A percentile compares a stretch with the other conserved stretches of the same genome.
Evolutionary conservation across 2,113 vertebrate species (phyloP).

Genomic region (Aix galericulata): DNA sequence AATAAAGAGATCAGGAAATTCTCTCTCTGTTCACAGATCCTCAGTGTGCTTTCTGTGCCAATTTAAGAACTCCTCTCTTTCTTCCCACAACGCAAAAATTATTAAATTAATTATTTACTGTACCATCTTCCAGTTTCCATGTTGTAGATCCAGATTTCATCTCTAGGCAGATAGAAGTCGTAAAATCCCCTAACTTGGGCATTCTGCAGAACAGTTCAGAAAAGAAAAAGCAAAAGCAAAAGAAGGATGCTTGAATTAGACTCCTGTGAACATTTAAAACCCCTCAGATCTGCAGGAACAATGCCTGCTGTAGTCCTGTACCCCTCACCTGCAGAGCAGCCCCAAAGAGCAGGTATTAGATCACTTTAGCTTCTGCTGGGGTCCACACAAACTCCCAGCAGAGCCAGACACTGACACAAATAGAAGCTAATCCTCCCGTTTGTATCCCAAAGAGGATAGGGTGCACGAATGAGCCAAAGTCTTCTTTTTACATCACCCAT

Average conservation of each 20-base stretch:
- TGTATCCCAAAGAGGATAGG: neutral
- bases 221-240: neutral
- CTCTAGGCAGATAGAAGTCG: conserved; percentile 92
- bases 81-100: neutral
- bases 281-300: neutral
- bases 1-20: neutral
- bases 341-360: neutral
- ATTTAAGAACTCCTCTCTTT: neutral
- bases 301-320: neutral
- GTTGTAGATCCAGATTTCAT: conserved; percentile 95
- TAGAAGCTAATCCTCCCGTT: neutral
- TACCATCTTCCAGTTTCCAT: conserved; percentile 95
- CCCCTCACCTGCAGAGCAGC: neutral
- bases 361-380: neutral
- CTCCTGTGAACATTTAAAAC: neutral
- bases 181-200: conserved; percentile 85
- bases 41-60: fast-evolving
- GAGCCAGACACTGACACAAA: neutral
- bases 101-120: neutral
- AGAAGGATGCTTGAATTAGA: neutral
- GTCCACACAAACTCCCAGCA: neutral
- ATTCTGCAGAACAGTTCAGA: conserved; percentile 78
- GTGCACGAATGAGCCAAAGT: neutral
- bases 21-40: neutral
- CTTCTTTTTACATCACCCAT: neutral